Conservation (phyloP, 2,888 invertebrate genomes). For the Tipula lateralis region DNA sequence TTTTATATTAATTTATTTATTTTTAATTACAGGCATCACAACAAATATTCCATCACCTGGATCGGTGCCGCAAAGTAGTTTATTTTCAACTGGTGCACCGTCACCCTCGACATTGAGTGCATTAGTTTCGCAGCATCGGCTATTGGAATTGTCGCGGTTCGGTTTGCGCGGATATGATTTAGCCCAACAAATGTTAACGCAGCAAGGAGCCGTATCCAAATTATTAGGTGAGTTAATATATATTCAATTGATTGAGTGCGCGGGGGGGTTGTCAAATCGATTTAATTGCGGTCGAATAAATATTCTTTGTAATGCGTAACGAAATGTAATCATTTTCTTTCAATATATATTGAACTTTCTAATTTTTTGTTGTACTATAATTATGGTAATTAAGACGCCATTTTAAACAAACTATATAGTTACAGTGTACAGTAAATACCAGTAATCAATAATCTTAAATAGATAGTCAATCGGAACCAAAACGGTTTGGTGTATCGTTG, state of each 20-base stretch:
- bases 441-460: not conserved
- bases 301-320: not conserved
- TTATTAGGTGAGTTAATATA: slow-evolving; percentile 67
- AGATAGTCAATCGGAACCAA: not conserved
- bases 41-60: slow-evolving; percentile 48
- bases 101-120: slow-evolving; percentile 63
- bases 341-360: not conserved
- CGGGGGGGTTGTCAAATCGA: not conserved
- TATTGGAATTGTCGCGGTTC: slow-evolving; percentile 75
- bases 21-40: slow-evolving; percentile 38
- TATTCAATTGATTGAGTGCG: not conserved
- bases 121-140: slow-evolving; percentile 70
- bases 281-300: not conserved
- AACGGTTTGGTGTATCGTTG: not conserved
- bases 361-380: not conserved
- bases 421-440: not conserved
- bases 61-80: slow-evolving; percentile 41
- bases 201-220: slow-evolving; percentile 88
- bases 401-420: not conserved
- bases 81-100: slow-evolving; percentile 46
- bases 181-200: slow-evolving; percentile 83
- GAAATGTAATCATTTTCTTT: not conserved
- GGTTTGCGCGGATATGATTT: slow-evolving; percentile 83
- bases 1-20: not conserved
- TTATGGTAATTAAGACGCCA: not conserved